Evolutionary conservation across 2,888 invertebrate species (phyloP).

Genomic region (Carpatolechia fugitivella): DNA sequence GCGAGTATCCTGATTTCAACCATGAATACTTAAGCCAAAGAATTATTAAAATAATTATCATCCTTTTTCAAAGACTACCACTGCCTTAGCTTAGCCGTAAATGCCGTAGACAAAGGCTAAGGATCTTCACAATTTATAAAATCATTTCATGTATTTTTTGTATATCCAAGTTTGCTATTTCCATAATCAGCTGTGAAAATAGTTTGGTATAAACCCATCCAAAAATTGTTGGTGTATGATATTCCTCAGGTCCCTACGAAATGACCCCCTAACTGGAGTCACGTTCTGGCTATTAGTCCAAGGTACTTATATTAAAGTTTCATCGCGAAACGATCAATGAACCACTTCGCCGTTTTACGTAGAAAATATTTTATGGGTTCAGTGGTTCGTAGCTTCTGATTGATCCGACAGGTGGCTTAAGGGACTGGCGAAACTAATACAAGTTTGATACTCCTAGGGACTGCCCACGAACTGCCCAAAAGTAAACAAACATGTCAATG

Average conservation of each 20-base stretch:
- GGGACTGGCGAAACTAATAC: conserved; percentile 8
- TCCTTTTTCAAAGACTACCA: too few species aligned
- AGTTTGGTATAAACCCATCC: conserved; percentile 39
- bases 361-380: conserved; percentile 60
- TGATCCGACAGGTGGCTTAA: conserved; percentile 28
- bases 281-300: conserved; percentile 71
- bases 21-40: too few species aligned
- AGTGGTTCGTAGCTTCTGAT: conserved; percentile 38
- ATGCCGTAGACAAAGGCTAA: too few species aligned
- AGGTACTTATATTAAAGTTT: conserved; percentile 71
- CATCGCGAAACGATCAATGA: conserved; percentile 68
- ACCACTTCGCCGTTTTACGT: conserved; percentile 51
- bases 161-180: too few species aligned
- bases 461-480: not conserved
- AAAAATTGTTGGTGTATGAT: conserved; percentile 65
- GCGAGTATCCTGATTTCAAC: too few species aligned
- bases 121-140: too few species aligned
- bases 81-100: too few species aligned
- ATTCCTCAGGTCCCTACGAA: conserved; percentile 62
- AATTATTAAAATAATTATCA: too few species aligned
- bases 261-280: conserved; percentile 65
- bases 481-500: not conserved
- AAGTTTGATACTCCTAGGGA: not conserved
- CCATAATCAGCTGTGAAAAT: too few species aligned
- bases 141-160: too few species aligned